Base-by-base conservation (phyloP, 2,888 invertebrate species). In the Lasioglossum villosulum region DNA sequence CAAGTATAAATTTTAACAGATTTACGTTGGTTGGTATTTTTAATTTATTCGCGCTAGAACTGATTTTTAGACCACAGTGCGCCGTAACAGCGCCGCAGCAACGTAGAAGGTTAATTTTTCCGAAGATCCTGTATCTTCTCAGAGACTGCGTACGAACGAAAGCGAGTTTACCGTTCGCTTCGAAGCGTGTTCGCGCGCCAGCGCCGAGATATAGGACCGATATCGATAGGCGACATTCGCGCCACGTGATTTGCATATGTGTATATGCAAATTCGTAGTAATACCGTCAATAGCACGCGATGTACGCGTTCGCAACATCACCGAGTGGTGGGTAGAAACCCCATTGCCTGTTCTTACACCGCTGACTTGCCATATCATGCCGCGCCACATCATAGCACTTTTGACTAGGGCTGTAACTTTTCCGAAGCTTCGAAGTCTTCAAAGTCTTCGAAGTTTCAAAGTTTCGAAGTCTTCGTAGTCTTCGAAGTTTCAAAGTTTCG, bases 211-310 rank as follows among this genome's bases (percentile, higher is more conserved):
- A 76, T 66, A 77, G 68, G 66, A 45, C 84, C 74, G 80, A 66
- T 59, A 84, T 84, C 80, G 37, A 85, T 85, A 85, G 75, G 56
- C 84, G 78, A 80, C 78, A 80, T 84, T 84, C 80, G 80, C 78
- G 71, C 56, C 4, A 30, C n/a, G 30, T 70, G 73, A 85, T 85
- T 84, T 83, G 84, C 85, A 83, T 84, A 85, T 77, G 80, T 77
- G 80, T 83, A 80, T 80, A 84, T 80, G 85, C 85, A 80, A 84
- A 85, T 85, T 80, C 76, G 48, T 77, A 56, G 80, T 52, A 85
- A 84, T 80, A 66, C 85, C 77, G 84, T 72, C 84, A 84, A 84
- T 85, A 76, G 66, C 83, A 75, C 78, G 75, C 75, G 83, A 84
- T 72, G 79, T 68, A 79, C 83, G 78, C 56, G 83, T 63, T 75